Base-by-base conservation (phyloP, 2,888 invertebrate genomes). In the Drosophila percnosoma region DNA sequence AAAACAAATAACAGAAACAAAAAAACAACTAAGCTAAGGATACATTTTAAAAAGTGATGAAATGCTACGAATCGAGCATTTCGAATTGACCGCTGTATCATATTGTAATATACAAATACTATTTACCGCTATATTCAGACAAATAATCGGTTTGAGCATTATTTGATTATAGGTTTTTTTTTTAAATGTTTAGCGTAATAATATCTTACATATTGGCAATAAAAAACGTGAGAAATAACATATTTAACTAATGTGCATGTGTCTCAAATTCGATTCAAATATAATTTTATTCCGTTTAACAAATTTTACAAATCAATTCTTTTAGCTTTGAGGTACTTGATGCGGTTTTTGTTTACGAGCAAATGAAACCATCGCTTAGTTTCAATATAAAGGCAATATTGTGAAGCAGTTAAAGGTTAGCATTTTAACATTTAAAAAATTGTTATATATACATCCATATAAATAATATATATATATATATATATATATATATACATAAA, bases 371-470 rank as follows among this genome's bases (percentile, higher is more conserved):
- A 64, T 58, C 70, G 78, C 65, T 51, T 52, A 66, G 61, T 67
- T 73, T 85, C 61, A 70, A 81, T 65, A 68, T 68, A 55, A 78
- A 61, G 71, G 67, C 64, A 65, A 65, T 73, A 73, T 68, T 79
- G 76, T 68, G 72, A 89, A 76, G 86, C 76, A 76, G 89, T 88
- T 88, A 83, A 86, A 88, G 84, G 78, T 83, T 86, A 83, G 89
- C 82, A 89, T 83, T 88, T 86, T 90, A 90, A 75, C 57, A 83
- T 68, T 87, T 71, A 78, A 87, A 51, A 73, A 87, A 84, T 83
- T 83, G 83, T 83, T 83, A 84, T 73, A 86, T 81, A 89, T 75
- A 73, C 64, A 77, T 55, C 60, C 62, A 60, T 64, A 62, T 42
- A 53, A 53, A 45, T 65, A 53, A 59, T 24, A 45, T 31, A 40